A percentile compares a stretch with the other conserved stretches of the same genome.
Conservation (phyloP, 92 coral and sea anemone genomes). For the Epizoanthus illoricatus region DNA sequence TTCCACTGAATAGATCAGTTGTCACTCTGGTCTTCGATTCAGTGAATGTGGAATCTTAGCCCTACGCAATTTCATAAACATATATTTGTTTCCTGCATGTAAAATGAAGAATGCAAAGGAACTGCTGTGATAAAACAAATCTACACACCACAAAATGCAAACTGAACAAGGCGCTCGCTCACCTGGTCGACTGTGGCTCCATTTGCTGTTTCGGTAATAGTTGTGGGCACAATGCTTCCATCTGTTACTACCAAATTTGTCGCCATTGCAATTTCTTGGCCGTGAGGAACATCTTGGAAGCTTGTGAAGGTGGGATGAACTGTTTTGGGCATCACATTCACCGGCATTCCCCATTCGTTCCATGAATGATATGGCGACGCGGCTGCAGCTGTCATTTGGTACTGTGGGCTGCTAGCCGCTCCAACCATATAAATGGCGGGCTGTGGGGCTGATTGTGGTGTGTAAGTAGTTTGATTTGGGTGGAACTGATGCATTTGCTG, state of each 20-base stretch:
- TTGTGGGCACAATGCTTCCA: conserved; percentile 18
- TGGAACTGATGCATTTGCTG: conserved; percentile 36
- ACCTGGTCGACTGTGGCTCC: conserved; percentile 42
- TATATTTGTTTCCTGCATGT: too few relatives aligned
- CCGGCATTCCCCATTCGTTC: conserved; percentile 46
- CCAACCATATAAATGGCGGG: conserved; percentile 44
- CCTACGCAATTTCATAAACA: too few relatives aligned
- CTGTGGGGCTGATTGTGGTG: conserved; percentile 36
- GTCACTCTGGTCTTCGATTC: too few relatives aligned
- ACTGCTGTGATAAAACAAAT: too few relatives aligned
- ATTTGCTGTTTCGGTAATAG: conserved; percentile 28
- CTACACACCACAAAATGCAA: background rate
- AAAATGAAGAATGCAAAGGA: too few relatives aligned
- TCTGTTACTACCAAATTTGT: conserved; percentile 30
- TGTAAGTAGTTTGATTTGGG: conserved; percentile 36
- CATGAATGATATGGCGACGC: conserved; percentile 33
- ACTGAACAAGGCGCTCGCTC: background rate
- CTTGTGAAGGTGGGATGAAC: conserved; percentile 35
- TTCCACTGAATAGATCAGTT: too few relatives aligned
- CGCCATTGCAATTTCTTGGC: conserved; percentile 35
- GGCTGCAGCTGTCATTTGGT: conserved; percentile 17
- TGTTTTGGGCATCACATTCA: conserved; percentile 32
- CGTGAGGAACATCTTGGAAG: conserved; percentile 24
- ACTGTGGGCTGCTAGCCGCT: conserved; percentile 19
- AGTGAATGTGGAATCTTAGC: too few relatives aligned